These are phyloP conservation scores for Cheilosia variabilis DNA, from an alignment of 2,888 invertebrate genomes.

Conservation along the genomic window DNA sequence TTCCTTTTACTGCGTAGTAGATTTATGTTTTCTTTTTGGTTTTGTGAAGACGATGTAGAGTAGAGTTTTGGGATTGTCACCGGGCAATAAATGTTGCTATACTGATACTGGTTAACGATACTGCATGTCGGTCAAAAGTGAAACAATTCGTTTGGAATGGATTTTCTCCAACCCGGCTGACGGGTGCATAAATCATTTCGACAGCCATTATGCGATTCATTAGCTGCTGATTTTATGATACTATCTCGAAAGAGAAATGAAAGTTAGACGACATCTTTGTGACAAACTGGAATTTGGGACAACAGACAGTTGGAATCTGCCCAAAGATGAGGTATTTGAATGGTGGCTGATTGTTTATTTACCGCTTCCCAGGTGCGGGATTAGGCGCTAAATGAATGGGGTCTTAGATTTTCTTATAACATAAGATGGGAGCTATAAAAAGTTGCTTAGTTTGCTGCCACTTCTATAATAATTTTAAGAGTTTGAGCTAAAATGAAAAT, in stretches of 20 bases:
- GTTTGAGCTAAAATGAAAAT: too few relatives aligned
- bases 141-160: not conserved
- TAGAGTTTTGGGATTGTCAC: too few relatives aligned
- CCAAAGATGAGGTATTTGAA: not conserved
- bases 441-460: too few relatives aligned
- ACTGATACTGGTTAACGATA: not conserved
- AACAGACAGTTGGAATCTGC: not conserved
- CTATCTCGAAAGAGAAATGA: slow-evolving; percentile 38
- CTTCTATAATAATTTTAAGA: too few relatives aligned
- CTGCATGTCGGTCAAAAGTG: not conserved
- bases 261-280: slow-evolving; percentile 46
- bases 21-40: too few relatives aligned
- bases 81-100: not conserved
- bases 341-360: not conserved
- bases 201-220: slow-evolving; percentile 50
- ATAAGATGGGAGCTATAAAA: too few relatives aligned
- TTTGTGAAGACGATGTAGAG: too few relatives aligned
- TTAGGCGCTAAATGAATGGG: not conserved
- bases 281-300: not conserved
- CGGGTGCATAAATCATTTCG: slow-evolving; percentile 58
- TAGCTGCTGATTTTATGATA: slow-evolving; percentile 53
- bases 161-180: slow-evolving; percentile 10
- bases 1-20: not conserved
- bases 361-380: not conserved
- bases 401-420: too few relatives aligned